Evolutionary conservation across 1,140 invertebrate genomes (phyloP), one percentile per base, ranked within the genome.

Genomic region (Drosophila navojoa): DNA sequence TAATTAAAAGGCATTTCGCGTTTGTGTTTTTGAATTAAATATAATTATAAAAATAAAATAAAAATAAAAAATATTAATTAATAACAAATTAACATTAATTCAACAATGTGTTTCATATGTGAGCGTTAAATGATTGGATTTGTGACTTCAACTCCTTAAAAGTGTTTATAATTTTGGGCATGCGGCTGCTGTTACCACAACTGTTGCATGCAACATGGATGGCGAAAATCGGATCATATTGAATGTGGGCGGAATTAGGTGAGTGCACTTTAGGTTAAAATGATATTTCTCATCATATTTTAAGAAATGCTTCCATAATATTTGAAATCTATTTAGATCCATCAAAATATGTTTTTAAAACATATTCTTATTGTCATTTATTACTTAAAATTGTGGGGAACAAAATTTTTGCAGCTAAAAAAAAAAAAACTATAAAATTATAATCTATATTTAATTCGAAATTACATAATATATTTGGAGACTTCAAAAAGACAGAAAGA

Each of bases 181-280:
- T 87, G 84, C 84, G 72, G 84, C 84, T 90, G 84, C 74, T 84
- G 75, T 74, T 81, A 47, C 68, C 71, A 71, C 77, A 69, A 85
- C 72, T 90, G 84, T 90, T 91, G 81, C 77, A 79, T 89, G 91
- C 91, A 93, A 92, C 86, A 96, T 97, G 95, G 96, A 97, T 94
- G 95, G 96, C 76, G 97, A 98, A 93, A 97, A 99, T 94, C 95
- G 98, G 90, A 98, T 99, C 76, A 97, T 99, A 91, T 95, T 99
- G 77, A 99, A 99, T 93, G 97, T 99, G 79, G 98, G 98, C 62
- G 98, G 98, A 47, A 98, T 99, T 92, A 93, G 94, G 94, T 94
- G 57, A 76, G 91, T 80, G n/a, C n/a, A 19, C 1, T 22, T 35
- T 32, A 27, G 13, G 16, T 59, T 9, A 32, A 9, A 32, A 1